Evolutionary conservation across 2,113 vertebrate species (phyloP), one percentile per base, ranked within the genome.

Genomic region (Gila orcuttii): DNA sequence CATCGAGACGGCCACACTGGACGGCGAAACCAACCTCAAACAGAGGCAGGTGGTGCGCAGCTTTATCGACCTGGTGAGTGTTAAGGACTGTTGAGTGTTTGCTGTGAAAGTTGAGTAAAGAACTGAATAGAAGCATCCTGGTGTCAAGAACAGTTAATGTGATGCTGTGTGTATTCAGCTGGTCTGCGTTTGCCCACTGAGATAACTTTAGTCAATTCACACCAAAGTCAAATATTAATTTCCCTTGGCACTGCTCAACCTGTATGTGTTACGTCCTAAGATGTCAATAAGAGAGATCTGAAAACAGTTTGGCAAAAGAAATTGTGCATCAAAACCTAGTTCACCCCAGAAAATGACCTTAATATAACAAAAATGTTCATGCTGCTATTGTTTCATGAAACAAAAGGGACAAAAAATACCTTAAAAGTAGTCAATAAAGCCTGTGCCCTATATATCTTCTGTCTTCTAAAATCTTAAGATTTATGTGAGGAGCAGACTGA

Each of bases 11-110:
- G 97, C 98, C 92, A 99, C 97, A 42, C 94, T 99, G 94, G 98
- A 99, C 21, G 98, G 98, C 19, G 98, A 99, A 95, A 99, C 97
- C 90, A 99, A 98, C 92, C 95, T 99, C 57, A 99, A 99, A 87
- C 96, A 97, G 91, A 96, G 98, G 77, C 97, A 97, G 92, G 96
- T 99, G 75, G 96, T 98, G 81, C 96, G 97, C 36, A 96, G 96
- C 91, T 98, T 98, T 93, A 94, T 96, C 0, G 97, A 98, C 90
- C 94, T 97, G 89, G 98, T 99, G 94, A 97, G 97, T 93, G 28
- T 33, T 73, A 23, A 25, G 81, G 6, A 25, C 3, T 36, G 12
- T 4, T 6, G 23, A 19, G 12, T 73, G 68, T 82, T 82, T 69
- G 62, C 45, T 23, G 10, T 69, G 25, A 52, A 82, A 36, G 28